Percentiles rank a stretch among this genome's conserved stretches.
phyloP scores from a whole-genome alignment of 2,888 invertebrate genomes.

The Rhimphoctona megacephalus region DNA sequence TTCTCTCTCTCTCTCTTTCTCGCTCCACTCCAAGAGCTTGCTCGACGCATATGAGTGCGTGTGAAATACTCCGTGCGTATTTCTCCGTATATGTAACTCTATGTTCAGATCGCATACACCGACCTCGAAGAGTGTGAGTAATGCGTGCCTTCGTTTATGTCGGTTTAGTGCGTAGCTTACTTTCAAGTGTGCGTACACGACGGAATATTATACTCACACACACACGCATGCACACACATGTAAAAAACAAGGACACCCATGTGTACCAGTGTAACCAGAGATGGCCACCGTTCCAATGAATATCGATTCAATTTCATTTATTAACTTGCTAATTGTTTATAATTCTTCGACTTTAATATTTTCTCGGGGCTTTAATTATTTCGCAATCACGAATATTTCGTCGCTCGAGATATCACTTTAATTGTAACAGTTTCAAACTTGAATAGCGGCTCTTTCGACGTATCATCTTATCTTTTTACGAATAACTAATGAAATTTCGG shows the following conservation, averaged over 20 bases:
- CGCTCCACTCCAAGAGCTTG: conserved; percentile 4
- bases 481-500: background rate
- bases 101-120: background rate
- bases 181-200: conserved; percentile 26
- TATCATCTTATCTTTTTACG: background rate
- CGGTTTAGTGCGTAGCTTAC: conserved; percentile 5
- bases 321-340: background rate
- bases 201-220: conserved; percentile 41
- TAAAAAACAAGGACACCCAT: conserved; percentile 60
- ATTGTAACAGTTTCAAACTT: background rate
- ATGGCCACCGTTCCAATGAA: conserved; percentile 48
- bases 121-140: conserved; percentile 16
- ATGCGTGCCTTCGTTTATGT: conserved; percentile 42
- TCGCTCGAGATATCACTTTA: background rate
- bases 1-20: conserved; percentile 29
- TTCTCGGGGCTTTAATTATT: background rate
- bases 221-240: background rate
- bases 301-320: conserved; percentile 16
- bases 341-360: background rate
- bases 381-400: background rate
- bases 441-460: background rate
- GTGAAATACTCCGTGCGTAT: conserved; percentile 40
- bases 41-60: conserved; percentile 48
- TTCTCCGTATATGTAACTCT: background rate
- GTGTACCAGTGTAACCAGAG: conserved; percentile 53